A percentile compares a stretch with the other conserved stretches of the same genome.
phyloP scores from a whole-genome alignment of 2,113 vertebrate genomes.

The Plecturocebus donacophilus region DNA sequence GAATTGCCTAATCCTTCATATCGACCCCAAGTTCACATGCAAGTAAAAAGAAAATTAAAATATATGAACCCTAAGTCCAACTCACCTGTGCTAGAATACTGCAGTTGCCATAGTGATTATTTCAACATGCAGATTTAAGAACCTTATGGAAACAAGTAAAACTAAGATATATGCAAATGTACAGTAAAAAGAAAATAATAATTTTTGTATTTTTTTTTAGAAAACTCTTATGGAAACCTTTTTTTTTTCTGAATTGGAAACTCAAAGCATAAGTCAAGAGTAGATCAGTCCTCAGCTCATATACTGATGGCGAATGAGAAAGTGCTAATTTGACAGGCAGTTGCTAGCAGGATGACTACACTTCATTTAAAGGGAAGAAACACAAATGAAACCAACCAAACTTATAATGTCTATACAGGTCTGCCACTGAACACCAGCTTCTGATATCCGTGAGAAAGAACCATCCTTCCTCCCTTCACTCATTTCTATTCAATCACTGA shows the following conservation, averaged over 20 bases:
- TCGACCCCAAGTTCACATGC: neutral
- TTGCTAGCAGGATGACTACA: neutral
- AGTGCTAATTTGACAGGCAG: neutral
- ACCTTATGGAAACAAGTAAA: neutral
- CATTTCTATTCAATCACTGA: neutral
- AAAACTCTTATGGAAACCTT: neutral
- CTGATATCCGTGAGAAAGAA: neutral
- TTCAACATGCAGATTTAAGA: neutral
- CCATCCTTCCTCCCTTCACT: neutral
- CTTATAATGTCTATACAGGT: neutral
- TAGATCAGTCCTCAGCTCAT: neutral
- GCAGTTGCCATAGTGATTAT: neutral
- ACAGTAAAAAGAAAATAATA: neutral
- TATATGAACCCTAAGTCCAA: neutral
- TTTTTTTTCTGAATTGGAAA: neutral
- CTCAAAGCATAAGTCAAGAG: neutral
- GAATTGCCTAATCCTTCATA: neutral
- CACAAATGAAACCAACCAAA: neutral
- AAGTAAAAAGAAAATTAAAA: neutral
- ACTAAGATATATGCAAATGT: neutral
- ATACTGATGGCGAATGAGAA: neutral
- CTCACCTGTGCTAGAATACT: neutral
- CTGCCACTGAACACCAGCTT: neutral
- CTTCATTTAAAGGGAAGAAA: neutral
- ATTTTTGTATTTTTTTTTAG: neutral